Evolutionary conservation across 2,888 invertebrate genomes (phyloP).

Genomic region (Mesopsocus fuscifrons): DNA sequence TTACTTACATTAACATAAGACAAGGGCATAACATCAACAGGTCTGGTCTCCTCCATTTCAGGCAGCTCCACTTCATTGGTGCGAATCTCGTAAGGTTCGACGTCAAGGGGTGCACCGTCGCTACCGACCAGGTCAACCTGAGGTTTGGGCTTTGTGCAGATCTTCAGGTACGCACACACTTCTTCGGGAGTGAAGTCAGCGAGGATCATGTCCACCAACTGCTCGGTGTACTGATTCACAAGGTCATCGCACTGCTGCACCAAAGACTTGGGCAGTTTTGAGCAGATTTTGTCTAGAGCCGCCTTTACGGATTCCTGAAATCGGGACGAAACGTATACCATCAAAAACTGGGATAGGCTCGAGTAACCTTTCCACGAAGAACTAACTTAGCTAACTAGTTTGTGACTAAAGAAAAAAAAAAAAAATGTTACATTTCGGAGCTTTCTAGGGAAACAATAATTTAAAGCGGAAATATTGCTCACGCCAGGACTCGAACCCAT

Average conservation of each 20-base stretch:
- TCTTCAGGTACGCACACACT: slow-evolving; percentile 55
- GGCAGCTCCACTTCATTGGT: slow-evolving; percentile 56
- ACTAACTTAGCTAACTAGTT: slow-evolving; percentile 10
- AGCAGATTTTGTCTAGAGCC: slow-evolving; percentile 51
- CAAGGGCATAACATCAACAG: no score
- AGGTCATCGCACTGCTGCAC: slow-evolving; percentile 50
- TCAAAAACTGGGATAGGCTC: no score
- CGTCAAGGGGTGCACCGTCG: neutral
- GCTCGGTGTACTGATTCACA: slow-evolving; percentile 53
- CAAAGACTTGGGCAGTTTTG: slow-evolving; percentile 41
- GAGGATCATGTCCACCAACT: slow-evolving; percentile 57
- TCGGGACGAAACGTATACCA: no score
- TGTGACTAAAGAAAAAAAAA: slow-evolving; percentile 9
- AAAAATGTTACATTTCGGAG: no score
- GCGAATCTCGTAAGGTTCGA: neutral
- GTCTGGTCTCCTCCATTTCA: no score
- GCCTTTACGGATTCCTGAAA: slow-evolving; percentile 44
- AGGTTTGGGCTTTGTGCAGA: no score
- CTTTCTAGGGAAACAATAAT: slow-evolving; percentile 10
- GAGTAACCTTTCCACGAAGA: no score
- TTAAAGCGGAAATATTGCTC: slow-evolving; percentile 11
- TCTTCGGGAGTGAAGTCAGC: slow-evolving; percentile 56
- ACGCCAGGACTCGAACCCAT: no score
- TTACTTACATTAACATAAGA: no score
- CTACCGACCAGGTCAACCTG: no score